A percentile compares a stretch with the other conserved stretches of the same genome.
These are phyloP conservation scores for Apotomis capreana DNA, from an alignment of 2,888 invertebrate species.

Conservation along the genomic window DNA sequence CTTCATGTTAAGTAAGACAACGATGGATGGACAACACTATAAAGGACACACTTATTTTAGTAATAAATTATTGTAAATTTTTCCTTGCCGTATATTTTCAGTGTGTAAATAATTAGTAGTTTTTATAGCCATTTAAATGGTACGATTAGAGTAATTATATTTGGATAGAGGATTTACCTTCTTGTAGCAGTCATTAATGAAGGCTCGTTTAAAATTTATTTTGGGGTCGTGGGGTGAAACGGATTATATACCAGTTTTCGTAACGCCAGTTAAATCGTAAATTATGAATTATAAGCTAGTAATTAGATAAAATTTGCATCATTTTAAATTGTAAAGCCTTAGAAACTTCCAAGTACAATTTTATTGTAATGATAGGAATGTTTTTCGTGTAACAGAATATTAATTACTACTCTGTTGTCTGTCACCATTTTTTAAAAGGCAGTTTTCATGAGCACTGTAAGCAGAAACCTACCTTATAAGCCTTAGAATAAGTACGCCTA, in stretches of 20 bases:
- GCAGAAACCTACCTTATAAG: too few relatives aligned
- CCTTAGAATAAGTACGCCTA: too few relatives aligned
- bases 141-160: not conserved
- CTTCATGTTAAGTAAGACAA: too few relatives aligned
- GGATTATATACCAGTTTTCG: not conserved
- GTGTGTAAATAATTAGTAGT: conserved; percentile 23
- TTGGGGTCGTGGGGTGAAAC: not conserved
- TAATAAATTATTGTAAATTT: not conserved
- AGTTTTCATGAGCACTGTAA: too few relatives aligned
- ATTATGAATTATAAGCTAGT: not conserved
- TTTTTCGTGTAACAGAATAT: not conserved
- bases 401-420: not conserved
- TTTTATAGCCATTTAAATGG: conserved; percentile 8
- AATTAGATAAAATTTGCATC: not conserved
- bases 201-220: not conserved
- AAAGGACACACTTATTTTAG: not conserved
- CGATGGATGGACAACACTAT: too few relatives aligned
- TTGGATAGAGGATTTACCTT: not conserved
- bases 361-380: not conserved
- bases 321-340: not conserved
- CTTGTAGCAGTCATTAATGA: not conserved
- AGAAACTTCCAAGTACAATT: not conserved
- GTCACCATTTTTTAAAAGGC: too few relatives aligned
- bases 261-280: not conserved
- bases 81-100: conserved; percentile 10